Evolutionary conservation across 2,113 vertebrate species (phyloP).

Genomic region (Motacilla tschutschensis): DNA sequence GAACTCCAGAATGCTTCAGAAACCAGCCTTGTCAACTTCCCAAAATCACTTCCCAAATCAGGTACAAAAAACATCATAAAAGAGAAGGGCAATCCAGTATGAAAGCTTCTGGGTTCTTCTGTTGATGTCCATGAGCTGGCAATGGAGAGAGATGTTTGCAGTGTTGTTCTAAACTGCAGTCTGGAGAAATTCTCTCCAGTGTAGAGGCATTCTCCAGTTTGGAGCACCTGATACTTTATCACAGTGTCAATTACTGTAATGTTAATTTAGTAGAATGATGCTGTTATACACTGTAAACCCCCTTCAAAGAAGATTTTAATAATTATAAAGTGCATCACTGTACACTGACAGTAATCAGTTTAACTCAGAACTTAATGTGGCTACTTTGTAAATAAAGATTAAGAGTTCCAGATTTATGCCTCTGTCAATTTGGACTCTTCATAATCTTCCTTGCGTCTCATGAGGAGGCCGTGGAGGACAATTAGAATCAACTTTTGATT

Average conservation of each 20-base stretch:
- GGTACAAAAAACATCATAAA: slow-evolving; percentile 57
- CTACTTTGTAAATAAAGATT: neutral
- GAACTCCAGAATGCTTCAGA: slow-evolving; percentile 93
- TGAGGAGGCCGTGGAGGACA: neutral
- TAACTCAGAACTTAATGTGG: neutral
- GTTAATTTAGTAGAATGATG: neutral
- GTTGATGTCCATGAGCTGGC: neutral
- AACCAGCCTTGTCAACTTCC: slow-evolving; percentile 86
- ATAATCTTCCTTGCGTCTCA: neutral
- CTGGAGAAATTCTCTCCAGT: neutral
- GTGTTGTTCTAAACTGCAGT: neutral
- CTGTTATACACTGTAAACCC: neutral
- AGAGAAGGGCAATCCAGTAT: neutral
- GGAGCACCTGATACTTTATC: neutral
- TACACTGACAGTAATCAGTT: neutral
- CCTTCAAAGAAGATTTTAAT: neutral
- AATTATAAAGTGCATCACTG: neutral
- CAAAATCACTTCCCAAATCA: slow-evolving; percentile 80
- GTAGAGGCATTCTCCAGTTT: neutral
- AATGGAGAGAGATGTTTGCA: neutral
- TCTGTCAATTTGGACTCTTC: neutral
- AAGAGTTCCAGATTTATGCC: neutral
- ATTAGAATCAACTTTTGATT: neutral
- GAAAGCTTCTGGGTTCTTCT: neutral
- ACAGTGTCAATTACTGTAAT: neutral